Conservation (phyloP, 2,888 invertebrate species). For the Cordilura impudica region DNA sequence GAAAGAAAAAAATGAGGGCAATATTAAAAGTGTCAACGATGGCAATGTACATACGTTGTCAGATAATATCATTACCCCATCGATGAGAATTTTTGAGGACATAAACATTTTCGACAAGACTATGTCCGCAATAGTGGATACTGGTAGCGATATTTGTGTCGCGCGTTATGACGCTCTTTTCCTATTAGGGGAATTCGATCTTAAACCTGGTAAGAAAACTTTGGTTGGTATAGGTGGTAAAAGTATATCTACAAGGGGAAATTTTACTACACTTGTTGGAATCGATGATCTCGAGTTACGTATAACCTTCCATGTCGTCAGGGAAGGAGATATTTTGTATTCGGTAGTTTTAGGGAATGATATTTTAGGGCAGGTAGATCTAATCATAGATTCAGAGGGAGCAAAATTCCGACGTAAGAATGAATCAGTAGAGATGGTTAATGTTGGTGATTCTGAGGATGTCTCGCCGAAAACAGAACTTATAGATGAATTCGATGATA, state of each 20-base stretch:
- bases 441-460: not conserved
- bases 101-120: not conserved
- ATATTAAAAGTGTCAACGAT: not conserved
- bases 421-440: not conserved
- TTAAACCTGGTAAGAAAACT: not conserved
- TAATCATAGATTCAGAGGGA: not conserved
- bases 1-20: not conserved
- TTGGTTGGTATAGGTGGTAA: conserved; percentile 37
- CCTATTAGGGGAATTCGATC: conserved; percentile 24
- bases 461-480: not conserved
- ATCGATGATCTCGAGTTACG: conserved; percentile 10
- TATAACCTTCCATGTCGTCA: conserved; percentile 17
- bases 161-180: conserved; percentile 18
- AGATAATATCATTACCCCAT: not conserved
- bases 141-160: conserved; percentile 36
- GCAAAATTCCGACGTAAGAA: not conserved
- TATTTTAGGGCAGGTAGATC: conserved; percentile 4
- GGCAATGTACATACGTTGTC: conserved; percentile 8
- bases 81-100: conserved; percentile 13
- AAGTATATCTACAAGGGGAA: conserved; percentile 31
- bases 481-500: too few relatives aligned
- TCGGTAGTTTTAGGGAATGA: conserved; percentile 17
- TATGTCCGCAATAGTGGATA: conserved; percentile 25
- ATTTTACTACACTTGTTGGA: not conserved
- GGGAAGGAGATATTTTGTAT: conserved; percentile 17